phyloP scores from a whole-genome alignment of 2,888 invertebrate species.

The Lacanobia wlatinum region DNA sequence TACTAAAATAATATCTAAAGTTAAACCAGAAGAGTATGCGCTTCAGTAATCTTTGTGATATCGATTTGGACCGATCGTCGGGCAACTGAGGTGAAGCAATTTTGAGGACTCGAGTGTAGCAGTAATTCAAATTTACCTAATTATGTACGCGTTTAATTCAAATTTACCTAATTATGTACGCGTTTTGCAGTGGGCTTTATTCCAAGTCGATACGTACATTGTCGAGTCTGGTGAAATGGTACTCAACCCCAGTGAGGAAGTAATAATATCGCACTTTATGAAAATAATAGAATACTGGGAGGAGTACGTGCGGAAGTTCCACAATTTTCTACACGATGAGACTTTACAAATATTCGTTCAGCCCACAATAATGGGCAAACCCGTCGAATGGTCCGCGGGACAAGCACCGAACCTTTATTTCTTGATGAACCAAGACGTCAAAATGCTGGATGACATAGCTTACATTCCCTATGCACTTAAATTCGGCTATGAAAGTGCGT shows the following conservation, averaged over 20 bases:
- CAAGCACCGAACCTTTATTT: constrained; percentile 93
- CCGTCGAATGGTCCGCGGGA: constrained; percentile 94
- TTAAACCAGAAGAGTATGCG: not conserved
- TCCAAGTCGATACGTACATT: constrained; percentile 91
- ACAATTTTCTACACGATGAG: constrained; percentile 93
- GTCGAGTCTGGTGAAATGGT: constrained; percentile 80
- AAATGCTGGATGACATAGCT: constrained; percentile 89
- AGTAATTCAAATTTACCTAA: not conserved
- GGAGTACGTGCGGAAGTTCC: constrained; percentile 92
- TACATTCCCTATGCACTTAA: constrained; percentile 91
- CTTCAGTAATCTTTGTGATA: not conserved
- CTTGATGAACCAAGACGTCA: constrained; percentile 93
- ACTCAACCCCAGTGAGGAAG: constrained; percentile 92
- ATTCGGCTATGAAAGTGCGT: constrained; percentile 92
- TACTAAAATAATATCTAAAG: constrained; percentile 44
- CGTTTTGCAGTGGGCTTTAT: constrained; percentile 90
- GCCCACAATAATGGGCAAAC: constrained; percentile 96
- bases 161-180: not conserved
- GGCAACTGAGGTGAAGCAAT: not conserved
- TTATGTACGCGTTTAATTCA: constrained; percentile 11
- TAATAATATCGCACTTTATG: constrained; percentile 90
- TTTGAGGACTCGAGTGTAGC: not conserved
- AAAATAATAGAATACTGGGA: constrained; percentile 92
- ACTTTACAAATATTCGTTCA: constrained; percentile 94
- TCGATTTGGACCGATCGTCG: not conserved